Percentiles rank a stretch among this genome's conserved stretches.
These are phyloP conservation scores for Drosophila bocqueti DNA, from an alignment of 1,140 invertebrate genomes.

Conservation along the genomic window DNA sequence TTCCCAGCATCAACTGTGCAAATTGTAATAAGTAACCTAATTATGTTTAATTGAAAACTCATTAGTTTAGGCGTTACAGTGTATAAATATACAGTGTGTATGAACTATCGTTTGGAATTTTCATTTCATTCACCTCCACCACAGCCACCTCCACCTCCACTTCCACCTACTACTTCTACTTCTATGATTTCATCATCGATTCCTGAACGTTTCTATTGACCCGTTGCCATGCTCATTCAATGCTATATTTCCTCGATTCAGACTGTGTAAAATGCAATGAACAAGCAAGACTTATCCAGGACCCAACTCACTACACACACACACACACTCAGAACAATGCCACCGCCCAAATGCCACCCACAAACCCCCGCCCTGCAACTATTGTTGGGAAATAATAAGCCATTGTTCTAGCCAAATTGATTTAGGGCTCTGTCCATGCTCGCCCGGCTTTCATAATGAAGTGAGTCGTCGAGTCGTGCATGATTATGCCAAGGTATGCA, in stretches of 20 bases:
- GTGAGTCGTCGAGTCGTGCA: conserved; percentile 32
- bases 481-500: conserved; percentile 48
- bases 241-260: conserved; percentile 28
- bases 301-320: conserved; percentile 26
- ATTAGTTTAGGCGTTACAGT: conserved; percentile 82
- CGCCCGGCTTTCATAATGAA: conserved; percentile 41
- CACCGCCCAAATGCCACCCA: conserved; percentile 19
- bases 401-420: conserved; percentile 70
- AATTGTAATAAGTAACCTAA: conserved; percentile 79
- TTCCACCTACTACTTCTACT: conserved; percentile 1
- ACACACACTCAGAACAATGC: conserved; percentile 6
- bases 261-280: conserved; percentile 53
- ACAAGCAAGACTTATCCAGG: conserved; percentile 52
- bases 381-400: conserved; percentile 69
- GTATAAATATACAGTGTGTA: conserved; percentile 70
- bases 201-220: conserved; percentile 48
- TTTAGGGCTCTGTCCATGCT: conserved; percentile 59
- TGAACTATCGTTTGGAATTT: conserved; percentile 63
- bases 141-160: neutral
- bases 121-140: conserved; percentile 34
- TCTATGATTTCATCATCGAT: conserved; percentile 52
- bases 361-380: conserved; percentile 21
- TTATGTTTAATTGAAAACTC: conserved; percentile 66
- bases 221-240: conserved; percentile 35
- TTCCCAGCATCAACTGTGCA: conserved; percentile 69